phyloP scores from a whole-genome alignment of 2,888 invertebrate species.

The Troides helena region DNA sequence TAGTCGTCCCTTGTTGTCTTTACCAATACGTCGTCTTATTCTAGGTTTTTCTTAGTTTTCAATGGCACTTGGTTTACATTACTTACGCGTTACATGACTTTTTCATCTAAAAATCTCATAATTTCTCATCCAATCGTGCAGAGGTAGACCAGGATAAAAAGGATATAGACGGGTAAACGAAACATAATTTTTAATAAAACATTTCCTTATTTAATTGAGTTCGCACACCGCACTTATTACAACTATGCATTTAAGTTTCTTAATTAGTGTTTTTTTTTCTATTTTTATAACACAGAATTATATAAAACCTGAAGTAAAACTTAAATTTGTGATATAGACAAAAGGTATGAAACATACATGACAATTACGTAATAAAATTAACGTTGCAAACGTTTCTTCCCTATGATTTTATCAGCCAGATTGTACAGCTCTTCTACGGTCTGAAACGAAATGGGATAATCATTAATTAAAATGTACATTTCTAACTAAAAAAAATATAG shows the following conservation, averaged over 20 bases:
- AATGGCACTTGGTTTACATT: no score
- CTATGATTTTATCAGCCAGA: slow-evolving; percentile 84
- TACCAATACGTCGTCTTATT: no score
- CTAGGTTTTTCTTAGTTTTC: no score
- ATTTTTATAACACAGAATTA: background rate
- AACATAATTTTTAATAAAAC: slow-evolving; percentile 14
- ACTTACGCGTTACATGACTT: no score
- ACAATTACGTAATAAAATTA: slow-evolving; percentile 31
- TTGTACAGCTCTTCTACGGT: slow-evolving; percentile 85
- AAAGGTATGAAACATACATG: slow-evolving; percentile 9
- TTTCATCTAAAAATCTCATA: no score
- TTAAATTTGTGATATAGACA: slow-evolving; percentile 19
- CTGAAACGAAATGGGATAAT: slow-evolving; percentile 65
- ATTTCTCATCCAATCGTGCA: no score
- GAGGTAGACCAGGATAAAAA: background rate
- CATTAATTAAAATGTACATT: background rate
- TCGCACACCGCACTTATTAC: slow-evolving; percentile 15
- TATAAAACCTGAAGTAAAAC: slow-evolving; percentile 4
- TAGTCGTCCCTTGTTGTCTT: no score
- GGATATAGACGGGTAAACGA: slow-evolving; percentile 5
- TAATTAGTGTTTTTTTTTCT: background rate
- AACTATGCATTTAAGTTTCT: slow-evolving; percentile 4
- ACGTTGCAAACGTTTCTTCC: slow-evolving; percentile 57
- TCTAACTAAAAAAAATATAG: background rate
- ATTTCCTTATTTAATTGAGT: slow-evolving; percentile 21